phyloP scores from a whole-genome alignment of 2,113 vertebrate species.

The Cathartes aura region DNA sequence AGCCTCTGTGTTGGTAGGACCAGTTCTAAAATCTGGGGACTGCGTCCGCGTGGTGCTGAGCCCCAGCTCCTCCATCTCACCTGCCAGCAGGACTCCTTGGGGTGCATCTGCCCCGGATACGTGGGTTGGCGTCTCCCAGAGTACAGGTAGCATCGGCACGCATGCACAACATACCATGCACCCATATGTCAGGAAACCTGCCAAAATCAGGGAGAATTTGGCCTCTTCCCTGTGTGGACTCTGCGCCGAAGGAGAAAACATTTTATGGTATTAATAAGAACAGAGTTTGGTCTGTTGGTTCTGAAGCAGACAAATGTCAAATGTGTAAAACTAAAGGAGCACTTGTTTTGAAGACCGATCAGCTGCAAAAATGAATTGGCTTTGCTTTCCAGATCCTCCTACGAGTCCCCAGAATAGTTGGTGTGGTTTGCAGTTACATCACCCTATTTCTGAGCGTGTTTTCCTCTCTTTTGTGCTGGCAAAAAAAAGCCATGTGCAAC shows the following conservation, averaged over 20 bases:
- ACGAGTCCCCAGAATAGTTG: slow-evolving; percentile 17
- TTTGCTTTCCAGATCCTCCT: slow-evolving; percentile 38
- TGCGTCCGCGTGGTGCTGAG: rapidly evolving
- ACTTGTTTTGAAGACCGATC: slow-evolving; percentile 17
- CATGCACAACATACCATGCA: rapidly evolving
- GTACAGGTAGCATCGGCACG: rapidly evolving
- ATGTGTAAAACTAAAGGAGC: background rate
- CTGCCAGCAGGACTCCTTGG: background rate
- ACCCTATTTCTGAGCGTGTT: background rate
- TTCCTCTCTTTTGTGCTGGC: background rate
- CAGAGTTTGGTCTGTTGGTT: background rate
- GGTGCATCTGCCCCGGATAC: background rate
- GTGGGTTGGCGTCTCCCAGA: background rate
- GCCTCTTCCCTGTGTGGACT: background rate
- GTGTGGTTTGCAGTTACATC: background rate
- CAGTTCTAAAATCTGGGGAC: background rate
- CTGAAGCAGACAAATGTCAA: background rate
- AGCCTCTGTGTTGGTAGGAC: background rate
- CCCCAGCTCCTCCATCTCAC: background rate
- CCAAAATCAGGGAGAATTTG: background rate
- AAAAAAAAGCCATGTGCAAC: background rate
- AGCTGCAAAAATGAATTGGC: slow-evolving; percentile 19
- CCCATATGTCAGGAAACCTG: background rate
- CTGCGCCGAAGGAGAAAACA: background rate
- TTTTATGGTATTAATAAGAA: background rate